Base-by-base conservation (phyloP, 1,140 invertebrate genomes). In the Araneus ventricosus region DNA sequence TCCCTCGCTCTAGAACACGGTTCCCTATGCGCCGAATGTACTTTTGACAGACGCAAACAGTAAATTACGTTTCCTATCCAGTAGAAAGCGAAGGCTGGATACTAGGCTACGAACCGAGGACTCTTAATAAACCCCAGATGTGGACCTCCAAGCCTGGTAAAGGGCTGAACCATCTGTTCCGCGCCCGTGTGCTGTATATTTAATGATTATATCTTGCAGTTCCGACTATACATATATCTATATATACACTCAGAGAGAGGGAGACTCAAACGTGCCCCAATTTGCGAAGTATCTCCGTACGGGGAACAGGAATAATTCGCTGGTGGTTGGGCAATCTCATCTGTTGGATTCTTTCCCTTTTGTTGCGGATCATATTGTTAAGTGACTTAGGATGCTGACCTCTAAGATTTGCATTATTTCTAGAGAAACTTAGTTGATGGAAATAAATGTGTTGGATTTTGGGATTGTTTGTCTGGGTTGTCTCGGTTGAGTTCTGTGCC, bases 111-210 rank as follows among this genome's bases (percentile, higher is more conserved):
- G 59, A 34, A 39, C 34, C 7, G 45, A 34, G 41, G 37, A 24
- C 57, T 61, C 59, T 91, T 91, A 84, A 91, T 91, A 91, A 91
- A 84, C 75, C 89, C 89, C 79, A 91, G 89, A 91, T 84, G 89
- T 84, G 79, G 59, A 91, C 89, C 79, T 82, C 27, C 75, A 41
- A 82, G 41, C 57, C 52, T 57, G 52, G 88, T 80, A 80, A 82
- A 90, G 75, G 52, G 45, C 57, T 63, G 57, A 39, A 41, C 79
- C 89, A 90, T 90, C 70, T 90, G 89, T 90, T 90, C 79, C 52
- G 27, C 89, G 57, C 59, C 57, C 41, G 45, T 79, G 88, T 90
- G 59, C 79, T 90, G 89, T 90, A 90, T 90, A 82, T 84, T 90
- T 90, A 90, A 90, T 90, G 89, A 84, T 90, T 90, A 90, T 90